Evolutionary conservation across 1,140 invertebrate genomes (phyloP), one percentile per base, ranked within the genome.

Genomic region (Brachionus asplanchnoidis): DNA sequence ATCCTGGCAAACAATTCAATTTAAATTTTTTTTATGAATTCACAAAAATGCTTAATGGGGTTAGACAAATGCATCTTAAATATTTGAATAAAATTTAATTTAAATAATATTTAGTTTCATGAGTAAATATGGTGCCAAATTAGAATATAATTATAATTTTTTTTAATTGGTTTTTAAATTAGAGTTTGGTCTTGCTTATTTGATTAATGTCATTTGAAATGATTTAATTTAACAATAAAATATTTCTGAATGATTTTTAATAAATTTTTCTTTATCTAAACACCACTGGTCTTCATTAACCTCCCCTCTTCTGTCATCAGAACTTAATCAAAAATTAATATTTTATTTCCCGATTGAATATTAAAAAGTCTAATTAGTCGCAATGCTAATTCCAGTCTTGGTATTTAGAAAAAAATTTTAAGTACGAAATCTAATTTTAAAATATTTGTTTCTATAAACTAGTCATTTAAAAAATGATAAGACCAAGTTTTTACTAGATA

Each of bases 1-100:
- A 60, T 82, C 11, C 12, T 82, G 32, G 65, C 65, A 28, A 82
- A 82, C 40, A 60, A 82, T 26, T 60, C 79, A 42, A 46, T 65
- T 65, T 82, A 82, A 44, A 46, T 11, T 46, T 14, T 46, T 46
- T 46, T 46, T 14, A 0, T 42, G 7, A 23, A 26, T 23, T 7
- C 32, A 7, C 32, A 0, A 65, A n/a, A 23, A n/a, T 65, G 17
- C 17, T 65, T 65, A 23, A 23, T 65, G 60, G 9, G 26, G 12
- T 20, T 23, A 23, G 9, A 3, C 1, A 3, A 60, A 20, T 20
- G 20, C 5, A 23, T 20, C 20, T 60, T 60, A 26, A 60, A 60
- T 60, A 60, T 60, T 60, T 60, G 20, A 17, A 20, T 60, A 60
- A 8, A 9, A 23, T 60, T 60, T 60, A 20, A 60, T 20, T 60